Evolutionary conservation across 1,140 invertebrate species (phyloP), one percentile per base, ranked within the genome.

Genomic region (Helicoverpa zea): DNA sequence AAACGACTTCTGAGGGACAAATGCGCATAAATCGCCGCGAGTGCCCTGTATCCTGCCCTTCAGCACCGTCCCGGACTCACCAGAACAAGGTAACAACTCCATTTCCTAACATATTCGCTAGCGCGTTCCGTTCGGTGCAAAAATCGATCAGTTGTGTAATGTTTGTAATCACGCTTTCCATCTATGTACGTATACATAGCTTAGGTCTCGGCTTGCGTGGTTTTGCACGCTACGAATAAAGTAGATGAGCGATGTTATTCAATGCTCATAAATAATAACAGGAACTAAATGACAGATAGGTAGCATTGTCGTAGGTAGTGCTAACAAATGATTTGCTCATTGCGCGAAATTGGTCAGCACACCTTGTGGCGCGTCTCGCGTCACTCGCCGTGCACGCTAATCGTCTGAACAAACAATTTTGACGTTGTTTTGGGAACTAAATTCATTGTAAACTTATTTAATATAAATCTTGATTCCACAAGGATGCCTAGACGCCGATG

Each of bases 11-110:
- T 86, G 79, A 90, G 87, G 88, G 86, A 80, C 82, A 88, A 87
- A 90, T 91, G 90, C 93, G 92, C 91, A 92, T 85, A 90, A 84
- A 66, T 77, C 82, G 81, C 16, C 90, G 92, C 90, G 93, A 90
- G 92, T 93, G 91, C 80, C 82, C 76, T 35, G 74, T 58, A 79
- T 64, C 84, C 63, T 54, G 73, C 52, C 2, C 74, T 47, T 56
- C 79, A 61, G 66, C 73, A 54, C 77, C 78, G 61, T 51, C 13
- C 5, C 13, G 58, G 70, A 73, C 59, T 66, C 80, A 13, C 52
- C 51, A 43, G 30, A 29, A 11, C 16, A 84, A 89, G 89, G 87
- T 90, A 90, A 89, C 23, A 75, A 13, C 54, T 11, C 16, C 30
- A 61, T 63, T 61, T 63, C 23, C 18, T 79, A 14, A 47, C 47